Base-by-base conservation (phyloP, 2,797 vertebrate species). In the Xenentodon cancila region DNA sequence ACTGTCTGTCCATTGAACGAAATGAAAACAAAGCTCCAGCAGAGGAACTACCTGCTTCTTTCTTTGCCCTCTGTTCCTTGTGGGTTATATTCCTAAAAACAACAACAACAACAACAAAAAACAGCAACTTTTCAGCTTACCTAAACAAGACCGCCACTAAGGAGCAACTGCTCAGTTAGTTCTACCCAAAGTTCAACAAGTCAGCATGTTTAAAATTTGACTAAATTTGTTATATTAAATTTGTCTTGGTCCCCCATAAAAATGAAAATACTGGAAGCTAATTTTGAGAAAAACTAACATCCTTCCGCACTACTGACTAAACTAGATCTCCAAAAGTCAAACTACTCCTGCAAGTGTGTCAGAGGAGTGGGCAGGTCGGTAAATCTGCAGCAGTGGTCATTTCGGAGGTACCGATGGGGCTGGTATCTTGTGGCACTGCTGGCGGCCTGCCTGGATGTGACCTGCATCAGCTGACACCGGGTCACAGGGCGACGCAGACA, bases 391-490 rank as follows among this genome's bases (percentile, higher is more conserved):
- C 54, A 53, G 63, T 77, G 42, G 47, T 73, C 67, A 51, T 64
- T 55, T 75, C 53, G 62, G 53, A 53, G 18, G 55, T 56, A 54
- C 60, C 53, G 44, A 18, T 21, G 47, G 51, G 53, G 66, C 12
- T 9, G 20, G 53, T 44, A 13, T 25, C 19, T 22, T n/a, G 59
- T 53, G 1, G 17, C 79, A 59, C 70, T 84, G 81, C 80, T 72
- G 73, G 73, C 63, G 37, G 53, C 50, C 40, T 5, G 47, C 64
- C 68, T 62, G 20, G 3, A 34, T 58, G 66, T 65, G 71, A 68
- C 78, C 73, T 22, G 56, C 71, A 37, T 75, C 66, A 66, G 70
- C 77, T 75, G 84, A 75, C 73, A 77, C 44, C 75, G 79, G 80
- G 81, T 76, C 68, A 58, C 60, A 48, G 57, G 57, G 61, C 16